These are phyloP conservation scores for Hycleus phaleratus DNA, from an alignment of 1,140 invertebrate genomes.

Conservation along the genomic window DNA sequence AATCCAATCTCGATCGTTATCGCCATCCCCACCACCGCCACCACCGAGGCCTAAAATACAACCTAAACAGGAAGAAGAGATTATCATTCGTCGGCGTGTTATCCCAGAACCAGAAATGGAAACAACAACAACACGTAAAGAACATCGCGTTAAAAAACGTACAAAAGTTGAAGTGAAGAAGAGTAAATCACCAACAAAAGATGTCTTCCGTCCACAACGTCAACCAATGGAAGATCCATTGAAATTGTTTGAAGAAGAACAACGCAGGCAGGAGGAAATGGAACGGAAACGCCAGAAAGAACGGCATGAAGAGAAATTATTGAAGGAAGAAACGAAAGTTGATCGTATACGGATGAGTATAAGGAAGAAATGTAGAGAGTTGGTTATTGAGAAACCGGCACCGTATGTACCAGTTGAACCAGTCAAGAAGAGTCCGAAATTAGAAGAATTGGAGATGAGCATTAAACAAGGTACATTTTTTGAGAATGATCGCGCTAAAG, in stretches of 20 bases:
- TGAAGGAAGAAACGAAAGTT: conserved; percentile 34
- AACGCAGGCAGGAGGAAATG: conserved; percentile 29
- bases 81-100: conserved; percentile 28
- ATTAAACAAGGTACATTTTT: conserved; percentile 37
- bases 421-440: conserved; percentile 34
- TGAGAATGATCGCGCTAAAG: conserved; percentile 36
- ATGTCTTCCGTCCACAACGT: conserved; percentile 20
- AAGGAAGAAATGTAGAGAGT: conserved; percentile 31
- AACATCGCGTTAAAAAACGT: conserved; percentile 24
- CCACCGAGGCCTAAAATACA: conserved; percentile 20
- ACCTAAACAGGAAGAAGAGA: conserved; percentile 26
- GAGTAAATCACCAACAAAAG: conserved; percentile 20
- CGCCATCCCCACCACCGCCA: conserved; percentile 22
- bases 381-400: conserved; percentile 30
- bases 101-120: conserved; percentile 21
- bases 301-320: conserved; percentile 27
- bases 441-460: conserved; percentile 34
- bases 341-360: conserved; percentile 30
- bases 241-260: conserved; percentile 27
- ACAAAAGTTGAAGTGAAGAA: conserved; percentile 20
- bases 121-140: conserved; percentile 24
- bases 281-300: conserved; percentile 33
- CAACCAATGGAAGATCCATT: conserved; percentile 30
- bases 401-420: conserved; percentile 34
- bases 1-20: conserved; percentile 8